These are phyloP conservation scores for Fistularia tabacaria DNA, from an alignment of 2,797 vertebrate species.

Conservation along the genomic window DNA sequence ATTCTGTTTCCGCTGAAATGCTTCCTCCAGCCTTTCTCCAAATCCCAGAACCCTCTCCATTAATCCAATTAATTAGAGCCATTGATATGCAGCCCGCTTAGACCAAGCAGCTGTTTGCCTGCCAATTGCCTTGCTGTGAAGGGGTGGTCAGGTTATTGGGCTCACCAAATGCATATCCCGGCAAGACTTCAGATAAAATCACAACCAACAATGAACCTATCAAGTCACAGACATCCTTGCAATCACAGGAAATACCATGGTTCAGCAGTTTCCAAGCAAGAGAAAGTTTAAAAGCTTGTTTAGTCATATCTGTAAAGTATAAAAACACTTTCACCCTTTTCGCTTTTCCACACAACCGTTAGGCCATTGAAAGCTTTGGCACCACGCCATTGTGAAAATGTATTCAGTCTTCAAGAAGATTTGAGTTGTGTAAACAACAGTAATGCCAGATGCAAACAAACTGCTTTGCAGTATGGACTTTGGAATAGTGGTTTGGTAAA, in stretches of 20 bases:
- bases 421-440: constrained; percentile 2
- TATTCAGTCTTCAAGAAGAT: constrained; percentile 6
- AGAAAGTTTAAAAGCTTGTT: constrained; percentile 33
- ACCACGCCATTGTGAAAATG: constrained; percentile 33
- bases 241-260: constrained; percentile 23
- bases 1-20: constrained; percentile 87
- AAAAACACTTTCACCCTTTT: constrained; percentile 35
- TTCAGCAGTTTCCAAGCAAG: constrained; percentile 29
- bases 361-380: constrained; percentile 31
- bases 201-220: constrained; percentile 41
- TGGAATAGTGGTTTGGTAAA: constrained; percentile 30
- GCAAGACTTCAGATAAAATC: constrained; percentile 48
- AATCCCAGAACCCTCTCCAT: constrained; percentile 91
- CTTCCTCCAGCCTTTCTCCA: constrained; percentile 83
- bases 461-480: constrained; percentile 4
- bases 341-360: constrained; percentile 38
- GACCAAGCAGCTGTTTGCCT: constrained; percentile 85
- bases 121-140: constrained; percentile 67
- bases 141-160: constrained; percentile 30
- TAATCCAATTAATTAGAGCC: constrained; percentile 99
- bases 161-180: constrained; percentile 46
- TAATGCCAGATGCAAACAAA: constrained; percentile 3
- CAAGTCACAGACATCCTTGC: constrained; percentile 14
- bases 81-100: constrained; percentile 85
- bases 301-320: constrained; percentile 31